Conservation (phyloP, 2,797 vertebrate species). For the Coilia nasus region DNA sequence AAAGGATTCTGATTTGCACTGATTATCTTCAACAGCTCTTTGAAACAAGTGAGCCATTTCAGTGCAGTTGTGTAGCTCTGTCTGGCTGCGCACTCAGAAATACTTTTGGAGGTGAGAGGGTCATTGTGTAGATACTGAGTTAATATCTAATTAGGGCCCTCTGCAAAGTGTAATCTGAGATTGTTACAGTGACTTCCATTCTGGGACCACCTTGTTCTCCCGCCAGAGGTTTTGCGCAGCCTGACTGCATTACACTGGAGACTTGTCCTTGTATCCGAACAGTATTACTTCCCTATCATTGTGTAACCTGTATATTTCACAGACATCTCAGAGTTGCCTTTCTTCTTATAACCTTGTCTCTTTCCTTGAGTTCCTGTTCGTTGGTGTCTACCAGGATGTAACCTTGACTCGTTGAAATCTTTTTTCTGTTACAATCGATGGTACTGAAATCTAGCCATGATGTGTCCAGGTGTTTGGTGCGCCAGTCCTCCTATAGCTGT, state of each 20-base stretch:
- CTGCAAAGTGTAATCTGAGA: not conserved
- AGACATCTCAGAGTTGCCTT: constrained; percentile 3
- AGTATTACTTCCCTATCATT: not conserved
- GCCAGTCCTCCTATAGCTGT: constrained; percentile 1
- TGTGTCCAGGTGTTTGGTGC: not conserved
- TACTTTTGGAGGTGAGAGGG: not conserved
- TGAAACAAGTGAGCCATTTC: constrained; percentile 46
- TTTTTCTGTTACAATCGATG: constrained; percentile 17
- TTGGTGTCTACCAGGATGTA: not conserved
- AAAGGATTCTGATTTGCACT: constrained; percentile 35
- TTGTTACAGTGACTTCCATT: not conserved
- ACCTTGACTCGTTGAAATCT: not conserved
- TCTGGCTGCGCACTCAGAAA: not conserved
- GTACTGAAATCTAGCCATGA: not conserved
- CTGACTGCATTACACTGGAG: constrained; percentile 11
- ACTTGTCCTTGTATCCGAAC: not conserved
- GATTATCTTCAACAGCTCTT: constrained; percentile 12
- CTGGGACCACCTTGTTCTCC: not conserved
- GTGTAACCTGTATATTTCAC: not conserved
- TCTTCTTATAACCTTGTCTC: constrained; percentile 5
- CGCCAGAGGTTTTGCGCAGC: not conserved
- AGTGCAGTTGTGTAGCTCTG: not conserved
- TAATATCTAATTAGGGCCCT: not conserved
- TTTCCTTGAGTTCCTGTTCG: not conserved
- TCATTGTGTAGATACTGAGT: not conserved